Conservation (phyloP, 2,888 invertebrate genomes). For the Alitta virens region DNA sequence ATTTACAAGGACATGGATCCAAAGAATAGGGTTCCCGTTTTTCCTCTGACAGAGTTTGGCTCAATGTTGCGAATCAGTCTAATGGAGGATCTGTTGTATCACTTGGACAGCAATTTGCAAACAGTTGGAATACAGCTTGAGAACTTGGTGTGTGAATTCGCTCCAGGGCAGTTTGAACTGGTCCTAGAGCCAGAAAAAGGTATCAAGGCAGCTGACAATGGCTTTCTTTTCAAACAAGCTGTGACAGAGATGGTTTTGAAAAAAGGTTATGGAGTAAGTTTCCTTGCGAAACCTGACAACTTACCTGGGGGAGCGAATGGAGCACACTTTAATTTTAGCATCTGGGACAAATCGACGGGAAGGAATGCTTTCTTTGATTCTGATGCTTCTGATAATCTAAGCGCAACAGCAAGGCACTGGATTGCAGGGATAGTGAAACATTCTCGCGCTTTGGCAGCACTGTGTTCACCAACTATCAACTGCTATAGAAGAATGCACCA, state of each 20-base stretch:
- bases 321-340: neutral
- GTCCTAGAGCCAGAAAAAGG: neutral
- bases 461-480: constrained; percentile 20
- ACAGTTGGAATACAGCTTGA: neutral
- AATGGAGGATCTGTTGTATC: neutral
- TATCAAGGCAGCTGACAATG: neutral
- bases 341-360: neutral
- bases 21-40: no score
- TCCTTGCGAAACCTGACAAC: neutral
- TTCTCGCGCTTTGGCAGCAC: constrained; percentile 15
- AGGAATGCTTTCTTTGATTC: neutral
- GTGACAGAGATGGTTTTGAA: neutral
- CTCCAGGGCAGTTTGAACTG: constrained; percentile 2
- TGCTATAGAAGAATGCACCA: constrained; percentile 19
- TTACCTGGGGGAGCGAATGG: neutral
- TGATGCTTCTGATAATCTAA: constrained; percentile 7
- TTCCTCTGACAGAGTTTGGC: no score
- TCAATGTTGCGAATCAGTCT: no score
- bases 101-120: neutral
- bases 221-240: constrained; percentile 3
- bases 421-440: constrained; percentile 20
- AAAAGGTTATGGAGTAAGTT: neutral
- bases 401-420: constrained; percentile 10
- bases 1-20: neutral
- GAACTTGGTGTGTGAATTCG: neutral